Evolutionary conservation across 92 coral and sea anemone species (phyloP).

Genomic region (Bergia puertoricense): DNA sequence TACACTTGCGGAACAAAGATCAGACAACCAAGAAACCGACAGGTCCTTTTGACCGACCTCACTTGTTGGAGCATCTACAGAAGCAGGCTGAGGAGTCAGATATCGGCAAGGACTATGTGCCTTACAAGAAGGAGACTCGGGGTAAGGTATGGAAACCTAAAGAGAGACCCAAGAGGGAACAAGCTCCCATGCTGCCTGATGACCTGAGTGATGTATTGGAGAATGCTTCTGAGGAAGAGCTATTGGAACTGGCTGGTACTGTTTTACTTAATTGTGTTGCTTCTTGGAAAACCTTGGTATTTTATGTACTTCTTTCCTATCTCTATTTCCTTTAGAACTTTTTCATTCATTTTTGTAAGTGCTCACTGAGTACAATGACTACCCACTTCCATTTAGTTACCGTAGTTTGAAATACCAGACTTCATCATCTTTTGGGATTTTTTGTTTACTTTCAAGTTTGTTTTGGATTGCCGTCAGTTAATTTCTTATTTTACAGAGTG

Average conservation of each 20-base stretch:
- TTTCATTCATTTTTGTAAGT: no score
- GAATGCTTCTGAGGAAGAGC: conserved; percentile 91
- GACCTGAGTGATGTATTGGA: conserved; percentile 91
- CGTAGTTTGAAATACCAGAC: no score
- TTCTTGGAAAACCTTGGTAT: no score
- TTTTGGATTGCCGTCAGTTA: no score
- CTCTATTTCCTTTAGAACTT: no score
- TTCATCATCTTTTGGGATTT: no score
- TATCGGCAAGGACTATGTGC: conserved; percentile 78
- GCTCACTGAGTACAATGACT: no score
- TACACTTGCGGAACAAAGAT: conserved; percentile 73
- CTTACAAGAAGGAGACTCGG: conserved; percentile 93
- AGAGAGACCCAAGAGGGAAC: conserved; percentile 58
- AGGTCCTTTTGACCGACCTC: conserved; percentile 79
- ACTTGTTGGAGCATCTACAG: conserved; percentile 82
- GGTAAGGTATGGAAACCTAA: conserved; percentile 86
- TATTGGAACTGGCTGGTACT: conserved; percentile 90
- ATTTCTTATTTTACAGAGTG: no score
- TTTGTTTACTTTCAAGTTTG: no score
- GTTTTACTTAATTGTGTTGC: no score
- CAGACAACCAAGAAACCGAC: conserved; percentile 81
- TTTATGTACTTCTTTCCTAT: no score
- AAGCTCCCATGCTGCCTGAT: conserved; percentile 79
- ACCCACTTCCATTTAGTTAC: no score
- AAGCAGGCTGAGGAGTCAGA: conserved; percentile 83